phyloP scores from a whole-genome alignment of 2,888 invertebrate species.

The Protula sp. region DNA sequence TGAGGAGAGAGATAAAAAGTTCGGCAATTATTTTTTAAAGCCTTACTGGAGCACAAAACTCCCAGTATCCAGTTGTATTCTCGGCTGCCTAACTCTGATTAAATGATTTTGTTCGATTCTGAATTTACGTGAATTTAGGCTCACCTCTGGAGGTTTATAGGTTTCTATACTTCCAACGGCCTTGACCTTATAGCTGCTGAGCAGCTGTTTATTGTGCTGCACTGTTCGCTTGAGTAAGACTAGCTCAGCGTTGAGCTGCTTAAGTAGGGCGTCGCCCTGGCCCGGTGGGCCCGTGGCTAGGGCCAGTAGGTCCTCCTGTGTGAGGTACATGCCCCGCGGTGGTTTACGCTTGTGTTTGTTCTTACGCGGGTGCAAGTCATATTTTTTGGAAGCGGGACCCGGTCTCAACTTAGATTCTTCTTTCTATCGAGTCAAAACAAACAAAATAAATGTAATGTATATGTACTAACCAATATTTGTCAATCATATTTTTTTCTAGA shows the following conservation, averaged over 20 bases:
- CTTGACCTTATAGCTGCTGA: constrained; percentile 80
- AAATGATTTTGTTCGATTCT: no score
- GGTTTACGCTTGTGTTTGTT: constrained; percentile 66
- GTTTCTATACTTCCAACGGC: constrained; percentile 64
- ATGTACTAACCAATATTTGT: neutral
- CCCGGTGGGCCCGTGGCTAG: constrained; percentile 74
- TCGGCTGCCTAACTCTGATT: no score
- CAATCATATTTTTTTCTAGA: no score
- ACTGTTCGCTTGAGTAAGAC: constrained; percentile 93
- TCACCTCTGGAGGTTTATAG: constrained; percentile 57
- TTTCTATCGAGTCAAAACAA: constrained; percentile 8
- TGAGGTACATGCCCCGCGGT: constrained; percentile 94
- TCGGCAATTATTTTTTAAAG: no score
- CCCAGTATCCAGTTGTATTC: no score
- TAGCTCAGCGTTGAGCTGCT: constrained; percentile 88
- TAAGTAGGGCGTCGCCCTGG: constrained; percentile 78
- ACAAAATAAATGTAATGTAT: neutral
- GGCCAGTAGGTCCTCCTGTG: constrained; percentile 90
- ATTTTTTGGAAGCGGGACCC: constrained; percentile 18
- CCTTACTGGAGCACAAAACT: no score
- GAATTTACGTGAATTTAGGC: no score
- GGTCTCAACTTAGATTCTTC: constrained; percentile 16
- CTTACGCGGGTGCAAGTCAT: constrained; percentile 60
- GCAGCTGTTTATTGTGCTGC: constrained; percentile 87
- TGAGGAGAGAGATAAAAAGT: no score